Base-by-base conservation (phyloP, 2,113 vertebrate species). In the Chrysochloris asiatica region DNA sequence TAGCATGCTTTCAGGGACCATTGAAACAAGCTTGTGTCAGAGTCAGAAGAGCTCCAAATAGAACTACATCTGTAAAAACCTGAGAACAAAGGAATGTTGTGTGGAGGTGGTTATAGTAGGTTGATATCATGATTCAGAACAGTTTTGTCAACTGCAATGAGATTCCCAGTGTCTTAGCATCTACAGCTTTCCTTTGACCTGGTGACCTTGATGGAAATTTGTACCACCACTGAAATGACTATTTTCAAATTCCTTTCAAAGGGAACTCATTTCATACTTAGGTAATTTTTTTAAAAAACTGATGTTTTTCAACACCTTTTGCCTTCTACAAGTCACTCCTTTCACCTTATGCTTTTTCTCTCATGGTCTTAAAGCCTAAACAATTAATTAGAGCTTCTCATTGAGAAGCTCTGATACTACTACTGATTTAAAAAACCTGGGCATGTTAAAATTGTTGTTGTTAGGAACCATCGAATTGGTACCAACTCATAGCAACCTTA, bases 61-160 rank as follows among this genome's bases (percentile, higher is more conserved):
- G 43, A 80, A 41, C 48, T 43, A 41, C n/a, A 71, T 82, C 54
- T 81, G 63, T 89, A 87, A 79, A 78, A 71, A 91, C 21, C 21
- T 2, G 72, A 72, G 63, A 78, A 75, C 43, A 88, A 84, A 93
- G 54, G 21, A 11, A 0, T 83, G 45, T 63, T 86, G 47, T 80
- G 69, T 88, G 86, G 76, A 67, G 48, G 84, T 47, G 41, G 84
- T 75, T 65, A 26, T 4, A 11, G 41, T n/a, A 10, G 0, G 87
- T 69, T 19, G 24, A 24, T 24, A 21, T 67, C 41, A 22, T 84
- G 47, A 71, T 26, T 54, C 50, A 28, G 54, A 43, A 11, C 4
- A 17, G 67, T 41, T 65, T 75, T 54, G 52, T 47, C 36, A 22
- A 47, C 7, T 65, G 24, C n/a, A 6, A 0, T 8, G 67, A 43